A percentile compares a stretch with the other conserved stretches of the same genome.
Conservation (phyloP, 1,140 invertebrate genomes). For the Drosophila eugracilis region DNA sequence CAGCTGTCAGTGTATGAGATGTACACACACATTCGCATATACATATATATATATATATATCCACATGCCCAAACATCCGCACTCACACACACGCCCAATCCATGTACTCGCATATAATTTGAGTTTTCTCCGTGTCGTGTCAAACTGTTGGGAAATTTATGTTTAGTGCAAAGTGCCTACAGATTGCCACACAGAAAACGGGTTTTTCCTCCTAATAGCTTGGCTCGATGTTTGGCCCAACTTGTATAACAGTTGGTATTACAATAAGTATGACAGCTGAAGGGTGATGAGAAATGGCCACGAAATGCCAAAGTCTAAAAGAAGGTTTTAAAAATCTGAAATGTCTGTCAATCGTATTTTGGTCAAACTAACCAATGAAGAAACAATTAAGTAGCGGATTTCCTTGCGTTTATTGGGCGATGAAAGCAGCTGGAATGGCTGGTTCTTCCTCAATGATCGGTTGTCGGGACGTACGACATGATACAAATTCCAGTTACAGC, state of each 20-base stretch:
- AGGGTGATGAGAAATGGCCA: neutral
- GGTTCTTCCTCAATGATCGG: neutral
- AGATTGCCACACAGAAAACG: slow-evolving; percentile 13
- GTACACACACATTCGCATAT: slow-evolving; percentile 10
- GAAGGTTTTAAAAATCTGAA: too few species aligned
- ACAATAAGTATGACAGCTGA: slow-evolving; percentile 11
- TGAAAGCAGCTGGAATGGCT: neutral
- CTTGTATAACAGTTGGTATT: slow-evolving; percentile 22
- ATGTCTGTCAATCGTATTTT: too few species aligned
- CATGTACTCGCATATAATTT: slow-evolving; percentile 63
- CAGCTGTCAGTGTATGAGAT: slow-evolving; percentile 8
- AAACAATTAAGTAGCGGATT: neutral
- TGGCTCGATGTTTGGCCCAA: neutral
- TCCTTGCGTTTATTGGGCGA: neutral
- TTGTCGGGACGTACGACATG: neutral
- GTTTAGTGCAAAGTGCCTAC: slow-evolving; percentile 28
- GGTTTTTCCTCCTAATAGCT: slow-evolving; percentile 15
- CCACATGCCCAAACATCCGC: too few species aligned
- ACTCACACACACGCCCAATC: slow-evolving; percentile 33
- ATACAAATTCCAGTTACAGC: neutral
- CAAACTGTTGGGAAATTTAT: slow-evolving; percentile 48
- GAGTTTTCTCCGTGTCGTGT: slow-evolving; percentile 47
- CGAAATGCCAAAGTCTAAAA: too few species aligned
- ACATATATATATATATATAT: too few species aligned
- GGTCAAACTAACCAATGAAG: too few species aligned